Conservation (phyloP, 2,113 vertebrate species). For the Pelmatolapia mariae region DNA sequence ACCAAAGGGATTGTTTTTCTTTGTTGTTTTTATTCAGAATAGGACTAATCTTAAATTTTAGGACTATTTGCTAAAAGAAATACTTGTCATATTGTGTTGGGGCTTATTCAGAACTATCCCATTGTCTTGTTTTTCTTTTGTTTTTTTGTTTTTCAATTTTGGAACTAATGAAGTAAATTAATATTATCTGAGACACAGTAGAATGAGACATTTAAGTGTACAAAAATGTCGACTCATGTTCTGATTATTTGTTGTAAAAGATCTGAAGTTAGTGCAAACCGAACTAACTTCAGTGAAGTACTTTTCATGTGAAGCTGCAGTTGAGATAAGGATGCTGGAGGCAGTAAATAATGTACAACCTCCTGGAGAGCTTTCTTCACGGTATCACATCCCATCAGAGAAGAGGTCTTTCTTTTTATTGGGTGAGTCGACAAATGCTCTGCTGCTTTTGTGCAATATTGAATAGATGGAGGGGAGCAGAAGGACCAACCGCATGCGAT, state of each 20-base stretch:
- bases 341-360: constrained; percentile 24
- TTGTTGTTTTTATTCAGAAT: neutral
- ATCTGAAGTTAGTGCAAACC: neutral
- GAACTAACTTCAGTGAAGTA: neutral
- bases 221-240: neutral
- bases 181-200: neutral
- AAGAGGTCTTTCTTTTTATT: neutral
- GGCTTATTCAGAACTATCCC: neutral
- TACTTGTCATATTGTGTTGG: neutral
- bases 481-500: neutral
- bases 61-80: neutral
- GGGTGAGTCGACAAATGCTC: constrained; percentile 4
- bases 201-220: neutral
- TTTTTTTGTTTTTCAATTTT: neutral
- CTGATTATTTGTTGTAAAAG: neutral
- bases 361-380: neutral
- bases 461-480: neutral
- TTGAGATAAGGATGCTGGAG: neutral
- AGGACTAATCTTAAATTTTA: neutral
- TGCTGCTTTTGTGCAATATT: constrained; percentile 12
- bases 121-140: neutral
- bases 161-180: neutral
- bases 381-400: constrained; percentile 6
- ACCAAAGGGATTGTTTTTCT: neutral
- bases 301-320: neutral